Evolutionary conservation across 2,888 invertebrate species (phyloP), one percentile per base, ranked within the genome.

Genomic region (Nudaria mundana): DNA sequence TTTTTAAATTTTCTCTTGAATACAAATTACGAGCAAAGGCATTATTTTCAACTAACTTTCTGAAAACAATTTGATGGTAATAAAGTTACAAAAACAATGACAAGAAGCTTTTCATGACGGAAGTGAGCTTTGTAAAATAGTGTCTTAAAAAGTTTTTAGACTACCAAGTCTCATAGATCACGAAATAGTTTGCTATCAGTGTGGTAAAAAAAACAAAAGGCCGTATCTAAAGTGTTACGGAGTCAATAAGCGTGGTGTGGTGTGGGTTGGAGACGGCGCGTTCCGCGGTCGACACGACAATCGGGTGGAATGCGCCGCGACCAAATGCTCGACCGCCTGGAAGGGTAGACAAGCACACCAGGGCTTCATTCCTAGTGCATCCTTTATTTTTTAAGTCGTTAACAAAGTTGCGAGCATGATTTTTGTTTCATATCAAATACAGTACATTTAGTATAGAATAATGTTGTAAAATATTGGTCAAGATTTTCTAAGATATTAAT

Each of bases 221-320:
- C 66, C 67, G 64, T 70, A 57, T 60, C 66, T 48, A 66, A 64
- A 64, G 55, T 60, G 53, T 61, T 66, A 62, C 56, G 56, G 63
- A 71, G 66, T 68, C 64, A 70, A 75, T 74, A 47, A 71, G 69
- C 71, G 52, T 57, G 52, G 48, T 58, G 49, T 74, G 71, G 71
- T 70, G 61, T 54, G 59, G 55, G 56, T 65, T 64, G 69, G 70
- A 67, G 58, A 63, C 58, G 64, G 63, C 72, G 67, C 70, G 69
- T 41, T 46, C 40, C 50, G 53, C 42, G 51, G 68, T 56, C 49
- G 50, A 30, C 15, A 18, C 48, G 52, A 78, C 81, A 81, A 78
- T 71, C 60, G 62, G 33, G 12, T 41, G 75, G 83, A 82, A 83
- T 83, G 79, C 56, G 58, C 63, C 63, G 59, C 42, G 58, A 52